Conservation (phyloP, 2,888 invertebrate species). For the Brachycybe producta region DNA sequence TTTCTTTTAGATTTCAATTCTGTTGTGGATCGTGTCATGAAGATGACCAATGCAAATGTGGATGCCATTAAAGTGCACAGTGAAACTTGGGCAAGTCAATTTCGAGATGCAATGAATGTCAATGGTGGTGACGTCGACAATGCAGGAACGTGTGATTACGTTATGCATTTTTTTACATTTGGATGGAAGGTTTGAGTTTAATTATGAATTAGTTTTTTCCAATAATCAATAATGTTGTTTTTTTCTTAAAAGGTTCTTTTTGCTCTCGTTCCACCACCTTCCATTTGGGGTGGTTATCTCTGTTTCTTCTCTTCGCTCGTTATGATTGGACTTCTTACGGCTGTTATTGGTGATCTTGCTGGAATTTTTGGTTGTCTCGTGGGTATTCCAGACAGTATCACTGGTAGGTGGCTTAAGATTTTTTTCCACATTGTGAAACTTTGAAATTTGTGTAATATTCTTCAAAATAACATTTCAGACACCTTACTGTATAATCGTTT, state of each 20-base stretch:
- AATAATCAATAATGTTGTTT: not conserved
- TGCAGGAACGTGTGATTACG: constrained; percentile 41
- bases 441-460: not conserved
- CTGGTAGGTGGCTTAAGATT: constrained; percentile 28
- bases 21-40: constrained; percentile 40
- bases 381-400: constrained; percentile 41
- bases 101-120: constrained; percentile 43
- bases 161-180: constrained; percentile 45
- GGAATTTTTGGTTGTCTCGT: constrained; percentile 46
- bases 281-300: constrained; percentile 44
- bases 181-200: constrained; percentile 43
- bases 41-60: constrained; percentile 42
- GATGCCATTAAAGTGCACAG: constrained; percentile 41
- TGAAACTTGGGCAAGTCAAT: constrained; percentile 41
- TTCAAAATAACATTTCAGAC: not conserved
- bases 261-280: constrained; percentile 42
- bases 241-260: constrained; percentile 37
- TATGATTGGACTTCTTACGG: constrained; percentile 44
- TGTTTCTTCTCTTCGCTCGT: constrained; percentile 42
- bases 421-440: not conserved
- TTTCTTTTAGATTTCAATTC: constrained; percentile 42
- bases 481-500: not conserved
- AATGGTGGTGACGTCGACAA: constrained; percentile 46
- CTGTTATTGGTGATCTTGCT: constrained; percentile 46
- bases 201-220: not conserved